Base-by-base conservation (phyloP, 2,797 vertebrate genomes). In the Gymnoscopelus braueri region DNA sequence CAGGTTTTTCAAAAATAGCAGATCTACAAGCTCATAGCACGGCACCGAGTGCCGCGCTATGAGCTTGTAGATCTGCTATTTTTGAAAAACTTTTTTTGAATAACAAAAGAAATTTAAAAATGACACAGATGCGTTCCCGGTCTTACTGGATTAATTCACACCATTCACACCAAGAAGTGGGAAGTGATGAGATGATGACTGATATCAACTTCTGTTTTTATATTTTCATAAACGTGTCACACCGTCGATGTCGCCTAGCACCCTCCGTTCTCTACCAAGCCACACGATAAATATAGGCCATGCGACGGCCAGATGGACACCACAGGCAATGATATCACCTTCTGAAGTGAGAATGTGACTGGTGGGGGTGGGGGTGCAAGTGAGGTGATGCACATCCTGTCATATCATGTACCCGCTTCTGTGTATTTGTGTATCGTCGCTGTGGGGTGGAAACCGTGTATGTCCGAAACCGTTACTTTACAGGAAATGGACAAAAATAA, bases 241-340 rank as follows among this genome's bases (percentile, higher is more conserved):
- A 50, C 39, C 55, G 54, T 54, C 62, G 64, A 70, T 3, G 63
- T 59, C 15, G 65, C 63, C 69, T 24, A 74, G 74, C 74, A 81
- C 69, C 77, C 63, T 69, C 60, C 79, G 64, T 78, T 65, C 13
- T 13, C 58, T 66, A 61, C 63, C 71, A 63, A 63, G 29, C 12
- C 26, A 58, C 52, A 70, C 39, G n/a, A 52, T 60, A 80, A 70
- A 74, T 53, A 75, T 61, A 81, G 60, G 74, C 69, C 61, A 64
- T 65, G 58, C 19, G 57, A 29, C 52, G 53, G 63, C 26, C 81
- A 80, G 77, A 86, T 80, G 75, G 75, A 64, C 66, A 55, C 56
- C 3, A 59, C 32, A 62, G 58, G 61, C 69, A 72, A 48, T 77
- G 60, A 49, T 12, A 35, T 32, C 52, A 35, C 60, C 65, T 58